Percentiles rank a stretch among this genome's conserved stretches.
These are phyloP conservation scores for Hippocampus mohnikei DNA, from an alignment of 2,113 vertebrate species.

Conservation along the genomic window DNA sequence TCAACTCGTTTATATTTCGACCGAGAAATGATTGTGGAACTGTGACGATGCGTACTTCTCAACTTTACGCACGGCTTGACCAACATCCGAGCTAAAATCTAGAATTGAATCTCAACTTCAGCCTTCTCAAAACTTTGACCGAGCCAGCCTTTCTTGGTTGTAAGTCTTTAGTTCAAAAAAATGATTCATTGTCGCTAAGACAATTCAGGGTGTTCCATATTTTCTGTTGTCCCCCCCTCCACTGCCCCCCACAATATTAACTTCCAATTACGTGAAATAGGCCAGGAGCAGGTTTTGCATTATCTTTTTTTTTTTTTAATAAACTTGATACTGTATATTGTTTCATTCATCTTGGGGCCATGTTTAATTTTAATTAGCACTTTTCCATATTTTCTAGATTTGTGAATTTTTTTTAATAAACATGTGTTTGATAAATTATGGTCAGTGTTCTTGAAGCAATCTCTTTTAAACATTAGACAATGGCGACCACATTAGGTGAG, in stretches of 20 bases:
- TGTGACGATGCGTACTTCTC: slow-evolving; percentile 8
- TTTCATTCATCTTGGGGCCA: slow-evolving; percentile 68
- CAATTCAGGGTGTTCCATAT: slow-evolving; percentile 53
- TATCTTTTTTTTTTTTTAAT: slow-evolving; percentile 49
- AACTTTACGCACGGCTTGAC: slow-evolving; percentile 42
- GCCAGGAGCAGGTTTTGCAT: slow-evolving; percentile 60
- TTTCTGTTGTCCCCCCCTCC: slow-evolving; percentile 8
- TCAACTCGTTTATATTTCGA: slow-evolving; percentile 22
- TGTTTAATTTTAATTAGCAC: slow-evolving; percentile 76
- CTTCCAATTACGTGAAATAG: slow-evolving; percentile 47
- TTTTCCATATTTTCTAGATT: slow-evolving; percentile 71
- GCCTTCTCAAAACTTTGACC: slow-evolving; percentile 15
- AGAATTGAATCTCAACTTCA: slow-evolving; percentile 3
- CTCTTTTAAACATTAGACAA: slow-evolving; percentile 34
- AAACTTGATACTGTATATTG: slow-evolving; percentile 61
- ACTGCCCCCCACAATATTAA: slow-evolving; percentile 42
- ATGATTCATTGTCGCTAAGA: background rate
- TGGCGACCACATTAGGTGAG: background rate
- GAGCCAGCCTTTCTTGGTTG: slow-evolving; percentile 22
- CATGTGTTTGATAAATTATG: slow-evolving; percentile 68
- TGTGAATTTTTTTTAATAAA: slow-evolving; percentile 79
- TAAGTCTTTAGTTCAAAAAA: slow-evolving; percentile 30
- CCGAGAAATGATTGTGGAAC: slow-evolving; percentile 21
- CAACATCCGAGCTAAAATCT: slow-evolving; percentile 13
- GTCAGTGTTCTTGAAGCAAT: slow-evolving; percentile 53